Evolutionary conservation across 1,140 invertebrate species (phyloP).

Genomic region (Lasaia peninsularis): DNA sequence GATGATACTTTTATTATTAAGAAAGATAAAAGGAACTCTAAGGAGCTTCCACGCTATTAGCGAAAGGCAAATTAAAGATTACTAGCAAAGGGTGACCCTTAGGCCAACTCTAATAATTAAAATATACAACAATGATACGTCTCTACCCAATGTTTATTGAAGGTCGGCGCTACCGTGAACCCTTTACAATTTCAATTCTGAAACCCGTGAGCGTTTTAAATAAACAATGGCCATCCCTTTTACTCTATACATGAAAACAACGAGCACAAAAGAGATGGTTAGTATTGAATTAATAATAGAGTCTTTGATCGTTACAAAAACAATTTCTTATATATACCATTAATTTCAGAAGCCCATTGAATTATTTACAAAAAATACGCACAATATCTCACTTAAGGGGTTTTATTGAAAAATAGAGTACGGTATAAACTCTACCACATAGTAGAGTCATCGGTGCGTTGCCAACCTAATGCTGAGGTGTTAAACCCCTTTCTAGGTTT

Average conservation of each 20-base stretch:
- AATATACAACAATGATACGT: conserved; percentile 67
- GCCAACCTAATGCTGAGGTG: too few relatives aligned
- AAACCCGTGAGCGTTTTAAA: not conserved
- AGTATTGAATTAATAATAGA: not conserved
- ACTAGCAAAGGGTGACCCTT: conserved; percentile 38
- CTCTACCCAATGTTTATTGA: conserved; percentile 62
- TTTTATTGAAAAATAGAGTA: too few relatives aligned
- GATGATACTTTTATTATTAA: too few relatives aligned
- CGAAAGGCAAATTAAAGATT: conserved; percentile 31
- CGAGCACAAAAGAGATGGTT: not conserved
- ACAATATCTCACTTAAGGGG: too few relatives aligned
- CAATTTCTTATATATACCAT: not conserved
- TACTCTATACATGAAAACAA: not conserved
- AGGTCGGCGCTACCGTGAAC: conserved; percentile 40
- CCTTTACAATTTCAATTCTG: conserved; percentile 61
- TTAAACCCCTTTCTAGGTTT: too few relatives aligned
- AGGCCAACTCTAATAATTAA: conserved; percentile 58
- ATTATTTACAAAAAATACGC: not conserved
- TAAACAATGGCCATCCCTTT: not conserved
- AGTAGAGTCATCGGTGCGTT: too few relatives aligned
- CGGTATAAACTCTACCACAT: too few relatives aligned
- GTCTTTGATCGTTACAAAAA: not conserved
- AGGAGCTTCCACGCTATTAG: conserved; percentile 15
- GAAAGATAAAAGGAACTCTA: conserved; percentile 11
- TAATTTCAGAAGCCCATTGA: not conserved